Base-by-base conservation (phyloP, 1,140 invertebrate genomes). In the Pemphigus obesinymphae region DNA sequence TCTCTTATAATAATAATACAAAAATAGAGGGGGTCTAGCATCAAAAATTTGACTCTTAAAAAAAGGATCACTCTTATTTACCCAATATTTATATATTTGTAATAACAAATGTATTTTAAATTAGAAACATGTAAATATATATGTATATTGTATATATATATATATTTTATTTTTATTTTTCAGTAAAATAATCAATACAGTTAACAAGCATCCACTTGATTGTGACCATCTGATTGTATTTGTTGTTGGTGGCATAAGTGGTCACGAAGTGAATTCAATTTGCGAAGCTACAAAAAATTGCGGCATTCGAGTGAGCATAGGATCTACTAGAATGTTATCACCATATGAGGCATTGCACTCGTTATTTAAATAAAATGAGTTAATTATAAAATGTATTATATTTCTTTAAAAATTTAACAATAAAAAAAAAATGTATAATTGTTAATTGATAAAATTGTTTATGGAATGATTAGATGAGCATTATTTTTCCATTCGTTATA, bases 401-500 rank as follows among this genome's bases (percentile, higher is more conserved):
- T 80, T 61, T 34, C 34, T 55, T 55, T 34, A 76, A 76, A 26
- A 37, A 76, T 5, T 40, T 63, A 80, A 43, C 23, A 61, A n/a
- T n/a, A n/a, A n/a, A 63, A 61, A 29, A 63, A 63, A 43, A 15
- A 31, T 40, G 63, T 8, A 80, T 48, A 73, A 31, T 8, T 31
- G 3, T 31, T 58, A 76, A 53, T 76, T 37, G 34, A 31, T 78
- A 55, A 55, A 45, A 80, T 45, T 80, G 37, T 80, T 45, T 40
- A 40, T 80, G 76, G 76, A 80, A 80, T 80, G 37, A 63, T 63
- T 40, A 43, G 10, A 61, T 78, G 87, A 97, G 99, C 83, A 95
- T 95, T 97, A 97, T 98, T 86, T 50, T 55, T 6, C n/a, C 26
- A n/a, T 75, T 23, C 26, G n/a, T 53, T 53, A 37, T 45, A 26